A percentile compares a stretch with the other conserved stretches of the same genome.
Evolutionary conservation across 2,797 vertebrate genomes (phyloP).

Genomic region (Tiaroga cobitis): DNA sequence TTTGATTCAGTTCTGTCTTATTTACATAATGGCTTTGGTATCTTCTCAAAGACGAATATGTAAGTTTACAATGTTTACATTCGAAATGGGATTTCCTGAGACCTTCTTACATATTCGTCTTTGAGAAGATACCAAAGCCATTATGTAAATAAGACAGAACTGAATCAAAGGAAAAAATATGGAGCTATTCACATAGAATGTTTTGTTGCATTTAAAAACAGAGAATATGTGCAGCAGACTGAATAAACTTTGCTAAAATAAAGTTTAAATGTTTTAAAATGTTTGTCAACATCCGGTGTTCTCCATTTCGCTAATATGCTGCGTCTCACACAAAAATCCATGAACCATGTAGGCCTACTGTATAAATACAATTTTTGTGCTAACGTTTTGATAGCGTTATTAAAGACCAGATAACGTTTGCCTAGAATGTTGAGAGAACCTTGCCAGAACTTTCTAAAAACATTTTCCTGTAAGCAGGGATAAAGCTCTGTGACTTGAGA

Average conservation of each 20-base stretch:
- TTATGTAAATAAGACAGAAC: background rate
- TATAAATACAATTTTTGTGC: no score
- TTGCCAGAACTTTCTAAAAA: background rate
- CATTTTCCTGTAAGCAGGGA: background rate
- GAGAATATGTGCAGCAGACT: background rate
- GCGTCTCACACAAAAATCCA: no score
- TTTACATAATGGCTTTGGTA: background rate
- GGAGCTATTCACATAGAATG: background rate
- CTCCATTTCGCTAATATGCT: background rate
- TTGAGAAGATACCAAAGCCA: background rate
- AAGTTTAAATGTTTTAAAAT: background rate
- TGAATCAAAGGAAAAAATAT: background rate
- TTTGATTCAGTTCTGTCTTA: background rate
- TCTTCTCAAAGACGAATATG: slow-evolving; percentile 9
- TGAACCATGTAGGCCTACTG: no score
- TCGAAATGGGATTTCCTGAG: slow-evolving; percentile 10
- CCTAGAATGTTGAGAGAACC: background rate
- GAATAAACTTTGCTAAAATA: background rate
- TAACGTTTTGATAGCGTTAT: background rate
- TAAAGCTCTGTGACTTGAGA: background rate
- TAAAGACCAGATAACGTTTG: background rate
- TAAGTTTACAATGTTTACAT: background rate
- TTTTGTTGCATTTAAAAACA: background rate
- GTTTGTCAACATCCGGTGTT: background rate
- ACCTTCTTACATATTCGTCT: slow-evolving; percentile 6